A percentile compares a stretch with the other conserved stretches of the same genome.
Conservation (phyloP, 2,888 invertebrate genomes). For the Rambutsinella grinnellia region DNA sequence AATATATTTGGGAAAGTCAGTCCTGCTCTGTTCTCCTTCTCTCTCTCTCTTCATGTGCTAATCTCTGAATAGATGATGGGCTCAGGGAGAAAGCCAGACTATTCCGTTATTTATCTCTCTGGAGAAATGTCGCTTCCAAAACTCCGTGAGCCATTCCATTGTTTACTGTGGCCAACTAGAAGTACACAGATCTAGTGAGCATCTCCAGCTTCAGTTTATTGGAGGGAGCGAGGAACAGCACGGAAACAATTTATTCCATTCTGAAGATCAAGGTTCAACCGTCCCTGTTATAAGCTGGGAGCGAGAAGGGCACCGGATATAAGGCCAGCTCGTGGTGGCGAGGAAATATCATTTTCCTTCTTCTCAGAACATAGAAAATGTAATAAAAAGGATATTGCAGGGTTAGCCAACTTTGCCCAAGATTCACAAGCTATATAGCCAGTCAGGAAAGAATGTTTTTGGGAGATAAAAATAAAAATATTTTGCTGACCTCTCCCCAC, state of each 20-base stretch:
- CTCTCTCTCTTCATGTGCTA: neutral
- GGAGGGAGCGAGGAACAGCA: neutral
- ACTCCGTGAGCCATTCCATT: neutral
- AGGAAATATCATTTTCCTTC: no score
- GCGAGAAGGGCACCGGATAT: no score
- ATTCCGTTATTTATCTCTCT: neutral
- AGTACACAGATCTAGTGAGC: neutral
- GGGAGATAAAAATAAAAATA: no score
- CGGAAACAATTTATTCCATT: slow-evolving; percentile 4
- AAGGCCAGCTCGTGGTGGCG: no score
- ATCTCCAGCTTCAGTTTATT: neutral
- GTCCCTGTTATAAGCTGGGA: no score
- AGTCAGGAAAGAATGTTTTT: no score
- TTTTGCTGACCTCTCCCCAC: no score
- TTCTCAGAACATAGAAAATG: no score
- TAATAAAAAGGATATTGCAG: no score
- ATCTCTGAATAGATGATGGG: neutral
- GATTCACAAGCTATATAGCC: no score
- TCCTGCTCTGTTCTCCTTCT: neutral
- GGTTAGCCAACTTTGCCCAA: no score
- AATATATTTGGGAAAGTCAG: no score
- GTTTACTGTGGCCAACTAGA: neutral
- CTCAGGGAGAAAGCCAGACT: neutral
- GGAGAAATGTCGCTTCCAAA: neutral
- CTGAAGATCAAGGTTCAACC: slow-evolving; percentile 20